phyloP scores from a whole-genome alignment of 37 sponge, comb jelly and placozoan genomes.

The Theonella swinhoei region DNA sequence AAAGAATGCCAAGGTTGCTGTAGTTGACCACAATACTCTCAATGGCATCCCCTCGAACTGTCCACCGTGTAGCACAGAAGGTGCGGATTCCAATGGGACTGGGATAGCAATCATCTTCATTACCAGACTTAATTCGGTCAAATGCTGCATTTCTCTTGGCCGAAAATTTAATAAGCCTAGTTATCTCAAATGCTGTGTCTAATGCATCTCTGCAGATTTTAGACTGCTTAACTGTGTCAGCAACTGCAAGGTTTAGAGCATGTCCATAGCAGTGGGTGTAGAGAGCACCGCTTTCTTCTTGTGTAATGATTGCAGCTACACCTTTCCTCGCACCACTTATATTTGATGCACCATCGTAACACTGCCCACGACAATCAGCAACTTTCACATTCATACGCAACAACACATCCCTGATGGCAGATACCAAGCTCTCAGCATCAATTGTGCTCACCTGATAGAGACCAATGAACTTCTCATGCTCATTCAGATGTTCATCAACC shows the following conservation, averaged over 20 bases:
- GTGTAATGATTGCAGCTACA: slow-evolving; percentile 36
- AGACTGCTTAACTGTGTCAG: slow-evolving; percentile 52
- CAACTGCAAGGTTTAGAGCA: slow-evolving; percentile 66
- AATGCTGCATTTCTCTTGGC: slow-evolving; percentile 63
- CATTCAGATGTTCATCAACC: slow-evolving; percentile 37
- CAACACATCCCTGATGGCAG: slow-evolving; percentile 47
- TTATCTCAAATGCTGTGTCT: slow-evolving; percentile 55
- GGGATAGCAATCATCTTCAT: slow-evolving; percentile 12
- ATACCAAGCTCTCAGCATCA: slow-evolving; percentile 47
- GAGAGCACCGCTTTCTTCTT: slow-evolving; percentile 60
- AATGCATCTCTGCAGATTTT: slow-evolving; percentile 59
- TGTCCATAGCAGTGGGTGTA: slow-evolving; percentile 79
- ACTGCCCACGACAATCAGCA: slow-evolving; percentile 59
- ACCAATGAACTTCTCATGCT: slow-evolving; percentile 77
- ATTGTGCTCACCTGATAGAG: slow-evolving; percentile 55
- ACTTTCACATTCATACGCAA: slow-evolving; percentile 22
- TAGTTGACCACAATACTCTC: slow-evolving; percentile 54
- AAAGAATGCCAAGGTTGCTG: slow-evolving; percentile 23
- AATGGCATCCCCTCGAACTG: slow-evolving; percentile 40
- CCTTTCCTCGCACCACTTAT: slow-evolving; percentile 59
- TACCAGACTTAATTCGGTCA: slow-evolving; percentile 40
- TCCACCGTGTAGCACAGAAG: slow-evolving; percentile 61
- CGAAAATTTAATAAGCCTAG: slow-evolving; percentile 66
- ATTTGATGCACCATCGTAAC: slow-evolving; percentile 61
- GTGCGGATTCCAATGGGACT: slow-evolving; percentile 42